Evolutionary conservation across 2,888 invertebrate species (phyloP).

Genomic region (Helobdella robusta): DNA sequence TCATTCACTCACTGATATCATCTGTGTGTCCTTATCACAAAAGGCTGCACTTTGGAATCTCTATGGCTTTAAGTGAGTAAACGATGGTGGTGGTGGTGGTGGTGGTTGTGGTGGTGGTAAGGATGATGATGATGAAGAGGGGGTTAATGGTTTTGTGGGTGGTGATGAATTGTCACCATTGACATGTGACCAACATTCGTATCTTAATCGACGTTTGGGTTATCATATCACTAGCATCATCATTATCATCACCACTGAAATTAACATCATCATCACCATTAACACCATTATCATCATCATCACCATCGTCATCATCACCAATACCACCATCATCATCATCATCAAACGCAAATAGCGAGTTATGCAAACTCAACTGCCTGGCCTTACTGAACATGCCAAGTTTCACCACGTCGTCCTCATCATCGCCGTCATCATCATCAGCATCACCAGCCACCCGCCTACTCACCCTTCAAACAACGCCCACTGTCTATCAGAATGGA

Average conservation of each 20-base stretch:
- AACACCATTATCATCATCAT: background rate
- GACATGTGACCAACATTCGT: too few relatives aligned
- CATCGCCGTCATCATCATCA: background rate
- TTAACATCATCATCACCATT: background rate
- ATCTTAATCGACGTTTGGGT: too few relatives aligned
- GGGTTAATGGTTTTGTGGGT: background rate
- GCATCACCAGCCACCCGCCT: background rate
- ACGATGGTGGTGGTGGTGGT: background rate
- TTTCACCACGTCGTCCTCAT: conserved; percentile 50
- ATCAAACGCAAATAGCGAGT: conserved; percentile 52
- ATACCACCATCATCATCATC: too few relatives aligned
- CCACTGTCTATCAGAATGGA: conserved; percentile 55
- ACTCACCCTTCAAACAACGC: background rate
- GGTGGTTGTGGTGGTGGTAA: background rate
- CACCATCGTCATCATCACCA: background rate
- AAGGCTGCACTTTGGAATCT: conserved; percentile 76
- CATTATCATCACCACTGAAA: background rate
- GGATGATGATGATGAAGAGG: background rate
- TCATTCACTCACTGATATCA: conserved; percentile 70
- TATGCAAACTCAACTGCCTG: conserved; percentile 71
- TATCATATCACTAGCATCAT: background rate
- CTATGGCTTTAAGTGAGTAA: conserved; percentile 64
- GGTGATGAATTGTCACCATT: too few relatives aligned
- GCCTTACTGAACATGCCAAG: conserved; percentile 67
- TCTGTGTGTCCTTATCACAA: conserved; percentile 69